Base-by-base conservation (phyloP, 2,888 invertebrate species). In the Melinaea menophilus region DNA sequence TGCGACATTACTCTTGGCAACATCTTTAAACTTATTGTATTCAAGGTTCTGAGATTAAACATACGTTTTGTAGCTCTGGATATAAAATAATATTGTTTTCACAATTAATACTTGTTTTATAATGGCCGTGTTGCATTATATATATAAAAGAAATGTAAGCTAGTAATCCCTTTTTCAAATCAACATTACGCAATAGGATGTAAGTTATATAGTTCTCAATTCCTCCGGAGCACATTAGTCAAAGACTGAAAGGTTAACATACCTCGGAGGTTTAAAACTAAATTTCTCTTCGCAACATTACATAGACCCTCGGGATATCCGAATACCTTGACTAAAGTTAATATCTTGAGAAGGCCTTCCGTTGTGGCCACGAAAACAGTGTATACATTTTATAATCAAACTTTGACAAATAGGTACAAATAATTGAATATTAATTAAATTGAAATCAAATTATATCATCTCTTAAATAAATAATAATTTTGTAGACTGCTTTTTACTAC, bases 271-370 rank as follows among this genome's bases (percentile, higher is more conserved):
- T 71, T 73, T 70, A 67, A 65, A 75, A 75, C 76, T 75, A 77
- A 80, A 78, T 79, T 77, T 80, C 74, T 75, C 75, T 75, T 75
- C 75, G 79, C 73, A 73, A 73, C 76, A 73, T 77, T 73, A 74
- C 75, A 75, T 75, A 73, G 75, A 75, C 81, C 80, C 79, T 69
- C 67, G 80, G 80, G 80, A 75, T 72, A 67, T 63, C 69, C 75
- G 76, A 79, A 83, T 84, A 83, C 84, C 84, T 83, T 83, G 80
- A 73, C 77, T 71, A 77, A 81, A 83, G 72, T 82, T 82, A 79
- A 82, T 80, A 81, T 80, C 77, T 73, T 72, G 73, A 75, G 76
- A 72, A 75, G 76, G 76, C 76, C 73, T 74, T 69, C 62, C 59
- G 56, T 69, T 64, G 45, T 66, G 70, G 82, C 80, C 71, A 75